A percentile compares a stretch with the other conserved stretches of the same genome.
phyloP scores from a whole-genome alignment of 2,888 invertebrate species.

The Hemaris fuciformis region DNA sequence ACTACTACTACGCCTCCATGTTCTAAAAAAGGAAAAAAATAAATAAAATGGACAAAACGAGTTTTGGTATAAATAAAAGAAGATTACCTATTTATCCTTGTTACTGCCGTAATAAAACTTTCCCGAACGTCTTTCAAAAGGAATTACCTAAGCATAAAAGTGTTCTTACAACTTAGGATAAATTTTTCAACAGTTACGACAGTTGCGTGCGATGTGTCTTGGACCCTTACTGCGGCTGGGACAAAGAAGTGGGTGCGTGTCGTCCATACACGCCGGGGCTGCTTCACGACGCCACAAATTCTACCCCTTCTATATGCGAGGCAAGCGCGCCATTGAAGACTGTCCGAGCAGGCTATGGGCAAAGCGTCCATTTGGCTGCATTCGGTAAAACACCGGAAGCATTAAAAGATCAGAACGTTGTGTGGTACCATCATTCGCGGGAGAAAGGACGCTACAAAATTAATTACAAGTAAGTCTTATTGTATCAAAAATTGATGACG shows the following conservation, averaged over 20 bases:
- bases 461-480: slow-evolving; percentile 73
- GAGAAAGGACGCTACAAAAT: slow-evolving; percentile 80
- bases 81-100: slow-evolving; percentile 20
- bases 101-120: slow-evolving; percentile 19
- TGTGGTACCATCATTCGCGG: slow-evolving; percentile 79
- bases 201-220: slow-evolving; percentile 84
- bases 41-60: slow-evolving; percentile 15
- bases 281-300: slow-evolving; percentile 83
- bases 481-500: background rate
- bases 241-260: slow-evolving; percentile 81
- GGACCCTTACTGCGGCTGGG: slow-evolving; percentile 88
- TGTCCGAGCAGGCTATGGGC: slow-evolving; percentile 83
- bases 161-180: slow-evolving; percentile 14
- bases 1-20: background rate
- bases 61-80: slow-evolving; percentile 18
- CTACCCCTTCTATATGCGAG: slow-evolving; percentile 81
- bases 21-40: slow-evolving; percentile 11
- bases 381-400: slow-evolving; percentile 77
- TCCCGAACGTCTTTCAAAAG: slow-evolving; percentile 17
- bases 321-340: slow-evolving; percentile 79
- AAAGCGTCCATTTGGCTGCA: slow-evolving; percentile 82
- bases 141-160: slow-evolving; percentile 15
- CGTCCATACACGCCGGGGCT: slow-evolving; percentile 80
- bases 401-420: slow-evolving; percentile 67
- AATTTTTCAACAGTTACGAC: slow-evolving; percentile 64